Evolutionary conservation across 1,140 invertebrate species (phyloP).

Genomic region (Tribolium madens): DNA sequence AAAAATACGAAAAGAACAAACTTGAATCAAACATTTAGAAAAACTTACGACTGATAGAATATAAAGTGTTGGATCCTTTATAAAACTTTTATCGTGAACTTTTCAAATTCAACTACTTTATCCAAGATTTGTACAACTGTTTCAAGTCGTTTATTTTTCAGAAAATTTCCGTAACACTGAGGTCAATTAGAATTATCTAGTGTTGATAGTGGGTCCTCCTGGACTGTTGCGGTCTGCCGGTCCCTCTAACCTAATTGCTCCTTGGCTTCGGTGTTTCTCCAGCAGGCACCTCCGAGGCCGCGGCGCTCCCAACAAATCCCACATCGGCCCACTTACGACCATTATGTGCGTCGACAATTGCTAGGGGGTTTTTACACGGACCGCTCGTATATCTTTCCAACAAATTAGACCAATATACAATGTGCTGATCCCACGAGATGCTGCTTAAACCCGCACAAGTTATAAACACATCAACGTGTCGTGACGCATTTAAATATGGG

Average conservation of each 20-base stretch:
- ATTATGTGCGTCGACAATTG: slow-evolving; percentile 44
- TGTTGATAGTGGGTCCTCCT: slow-evolving; percentile 31
- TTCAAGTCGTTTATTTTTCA: slow-evolving; percentile 1
- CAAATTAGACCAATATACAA: slow-evolving; percentile 40
- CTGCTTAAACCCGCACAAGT: slow-evolving; percentile 28
- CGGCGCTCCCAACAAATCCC: slow-evolving; percentile 31
- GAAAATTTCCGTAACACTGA: background rate
- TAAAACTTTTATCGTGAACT: slow-evolving; percentile 5
- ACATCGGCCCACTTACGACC: slow-evolving; percentile 38
- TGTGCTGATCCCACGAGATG: slow-evolving; percentile 37
- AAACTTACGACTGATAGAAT: background rate
- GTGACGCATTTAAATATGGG: slow-evolving; percentile 34
- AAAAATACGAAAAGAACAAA: background rate
- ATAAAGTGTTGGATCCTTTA: background rate
- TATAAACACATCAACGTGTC: slow-evolving; percentile 38
- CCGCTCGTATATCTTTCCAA: slow-evolving; percentile 33
- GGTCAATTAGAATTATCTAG: slow-evolving; percentile 35
- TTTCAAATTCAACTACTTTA: slow-evolving; percentile 1
- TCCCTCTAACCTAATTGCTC: slow-evolving; percentile 40
- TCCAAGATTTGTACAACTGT: slow-evolving; percentile 1
- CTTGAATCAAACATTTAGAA: background rate
- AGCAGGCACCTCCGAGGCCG: slow-evolving; percentile 18
- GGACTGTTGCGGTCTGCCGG: slow-evolving; percentile 32
- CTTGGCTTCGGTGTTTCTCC: slow-evolving; percentile 31
- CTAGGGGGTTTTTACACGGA: slow-evolving; percentile 25